These are phyloP conservation scores for Trematomus loennbergii DNA, from an alignment of 2,113 vertebrate genomes.

Conservation along the genomic window DNA sequence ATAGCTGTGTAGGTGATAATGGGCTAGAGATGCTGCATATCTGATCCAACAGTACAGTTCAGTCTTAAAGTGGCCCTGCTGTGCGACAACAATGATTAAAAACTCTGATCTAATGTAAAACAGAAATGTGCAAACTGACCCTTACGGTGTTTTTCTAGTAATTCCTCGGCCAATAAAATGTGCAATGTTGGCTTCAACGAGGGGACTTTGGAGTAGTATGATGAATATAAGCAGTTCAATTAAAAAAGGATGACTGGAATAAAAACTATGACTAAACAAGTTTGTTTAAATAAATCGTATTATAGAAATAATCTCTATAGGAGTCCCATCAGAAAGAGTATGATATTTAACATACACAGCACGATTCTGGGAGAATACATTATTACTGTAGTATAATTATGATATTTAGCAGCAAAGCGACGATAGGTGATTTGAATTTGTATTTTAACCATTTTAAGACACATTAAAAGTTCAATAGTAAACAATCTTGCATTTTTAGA, in stretches of 20 bases:
- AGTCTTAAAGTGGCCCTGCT: background rate
- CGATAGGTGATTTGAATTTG: too few species aligned
- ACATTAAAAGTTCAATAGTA: background rate
- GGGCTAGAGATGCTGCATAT: background rate
- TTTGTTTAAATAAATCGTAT: background rate
- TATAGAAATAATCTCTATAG: background rate
- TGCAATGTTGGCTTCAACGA: background rate
- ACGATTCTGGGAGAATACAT: background rate
- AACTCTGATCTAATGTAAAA: background rate
- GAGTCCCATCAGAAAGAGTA: background rate
- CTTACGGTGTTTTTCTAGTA: background rate
- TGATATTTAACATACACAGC: background rate
- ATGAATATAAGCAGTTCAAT: background rate
- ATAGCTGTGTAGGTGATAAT: slow-evolving; percentile 2
- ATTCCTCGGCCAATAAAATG: background rate
- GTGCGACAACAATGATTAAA: background rate
- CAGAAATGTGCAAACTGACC: background rate
- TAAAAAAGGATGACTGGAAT: background rate
- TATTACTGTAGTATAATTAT: background rate
- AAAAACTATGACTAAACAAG: background rate
- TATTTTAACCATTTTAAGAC: too few species aligned
- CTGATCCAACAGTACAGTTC: background rate
- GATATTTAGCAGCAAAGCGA: too few species aligned
- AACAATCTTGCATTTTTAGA: background rate
- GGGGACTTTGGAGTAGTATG: background rate